Percentiles rank a stretch among this genome's conserved stretches.
These are phyloP conservation scores for Porites lobata DNA, from an alignment of 92 coral and sea anemone species.

Conservation along the genomic window DNA sequence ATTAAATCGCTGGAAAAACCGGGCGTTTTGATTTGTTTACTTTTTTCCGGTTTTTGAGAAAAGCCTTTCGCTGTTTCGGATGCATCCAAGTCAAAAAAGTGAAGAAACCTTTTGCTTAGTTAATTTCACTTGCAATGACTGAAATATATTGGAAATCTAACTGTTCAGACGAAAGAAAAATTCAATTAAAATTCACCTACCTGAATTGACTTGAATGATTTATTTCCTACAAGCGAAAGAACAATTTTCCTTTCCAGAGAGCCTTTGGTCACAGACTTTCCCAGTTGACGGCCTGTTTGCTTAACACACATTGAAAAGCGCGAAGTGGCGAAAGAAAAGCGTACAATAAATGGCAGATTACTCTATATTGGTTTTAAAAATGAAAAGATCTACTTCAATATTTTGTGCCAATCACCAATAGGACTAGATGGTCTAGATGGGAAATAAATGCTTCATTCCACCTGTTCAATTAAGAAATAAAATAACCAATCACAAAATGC, in stretches of 20 bases:
- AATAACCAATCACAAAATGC: neutral
- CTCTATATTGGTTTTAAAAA: neutral
- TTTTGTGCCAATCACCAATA: slow-evolving; percentile 35
- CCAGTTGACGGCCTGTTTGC: neutral
- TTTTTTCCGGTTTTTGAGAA: neutral
- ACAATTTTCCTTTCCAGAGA: neutral
- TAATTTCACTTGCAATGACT: too few species aligned
- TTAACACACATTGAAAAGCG: neutral
- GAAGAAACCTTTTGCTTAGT: too few species aligned
- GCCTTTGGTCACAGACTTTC: neutral
- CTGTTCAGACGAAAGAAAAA: neutral
- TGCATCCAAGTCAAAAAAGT: too few species aligned
- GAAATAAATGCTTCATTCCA: neutral
- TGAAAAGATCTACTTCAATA: slow-evolving; percentile 3
- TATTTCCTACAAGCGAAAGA: neutral
- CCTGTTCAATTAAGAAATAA: slow-evolving; percentile 25
- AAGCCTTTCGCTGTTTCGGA: too few species aligned
- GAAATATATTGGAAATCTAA: neutral
- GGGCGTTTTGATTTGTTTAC: neutral
- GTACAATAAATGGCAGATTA: neutral
- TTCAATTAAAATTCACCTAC: neutral
- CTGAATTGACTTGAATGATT: neutral
- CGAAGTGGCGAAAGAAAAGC: neutral
- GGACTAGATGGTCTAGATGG: neutral
- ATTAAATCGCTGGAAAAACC: too few species aligned